Evolutionary conservation across 2,888 invertebrate genomes (phyloP).

Genomic region (Perizoma flavofasciatum): DNA sequence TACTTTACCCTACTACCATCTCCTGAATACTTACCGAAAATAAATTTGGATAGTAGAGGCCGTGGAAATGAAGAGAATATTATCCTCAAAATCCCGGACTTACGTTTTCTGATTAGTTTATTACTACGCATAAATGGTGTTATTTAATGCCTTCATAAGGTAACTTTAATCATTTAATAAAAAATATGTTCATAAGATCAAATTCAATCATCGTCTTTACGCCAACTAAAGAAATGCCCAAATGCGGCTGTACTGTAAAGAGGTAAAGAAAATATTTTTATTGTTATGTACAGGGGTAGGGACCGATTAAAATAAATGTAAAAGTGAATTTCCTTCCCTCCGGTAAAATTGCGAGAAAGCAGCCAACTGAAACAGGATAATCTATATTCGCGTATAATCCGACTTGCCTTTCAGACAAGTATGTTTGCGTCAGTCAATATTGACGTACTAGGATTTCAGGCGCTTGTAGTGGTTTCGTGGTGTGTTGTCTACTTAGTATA

Average conservation of each 20-base stretch:
- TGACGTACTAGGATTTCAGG: slow-evolving; percentile 27
- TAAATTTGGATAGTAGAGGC: background rate
- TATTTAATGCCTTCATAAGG: too few species aligned
- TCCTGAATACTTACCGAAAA: too few species aligned
- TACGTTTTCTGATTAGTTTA: too few species aligned
- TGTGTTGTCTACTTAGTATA: slow-evolving; percentile 15
- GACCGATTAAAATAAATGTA: too few species aligned
- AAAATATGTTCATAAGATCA: too few species aligned
- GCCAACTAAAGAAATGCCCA: too few species aligned
- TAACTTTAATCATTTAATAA: too few species aligned
- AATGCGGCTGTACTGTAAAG: too few species aligned
- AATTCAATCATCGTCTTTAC: too few species aligned
- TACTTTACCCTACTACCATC: background rate
- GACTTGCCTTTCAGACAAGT: slow-evolving; percentile 11
- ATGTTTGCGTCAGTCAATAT: slow-evolving; percentile 25
- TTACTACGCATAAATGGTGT: too few species aligned
- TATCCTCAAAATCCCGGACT: too few species aligned
- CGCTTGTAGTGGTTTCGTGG: slow-evolving; percentile 21
- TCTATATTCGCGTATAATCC: slow-evolving; percentile 19
- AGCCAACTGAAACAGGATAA: slow-evolving; percentile 17
- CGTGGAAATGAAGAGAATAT: too few species aligned
- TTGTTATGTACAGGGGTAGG: background rate
- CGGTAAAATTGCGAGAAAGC: slow-evolving; percentile 11
- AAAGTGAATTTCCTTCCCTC: background rate
- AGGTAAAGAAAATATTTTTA: background rate